These are phyloP conservation scores for Craseonycteris thonglongyai DNA, from an alignment of 2,113 vertebrate species.

Conservation along the genomic window DNA sequence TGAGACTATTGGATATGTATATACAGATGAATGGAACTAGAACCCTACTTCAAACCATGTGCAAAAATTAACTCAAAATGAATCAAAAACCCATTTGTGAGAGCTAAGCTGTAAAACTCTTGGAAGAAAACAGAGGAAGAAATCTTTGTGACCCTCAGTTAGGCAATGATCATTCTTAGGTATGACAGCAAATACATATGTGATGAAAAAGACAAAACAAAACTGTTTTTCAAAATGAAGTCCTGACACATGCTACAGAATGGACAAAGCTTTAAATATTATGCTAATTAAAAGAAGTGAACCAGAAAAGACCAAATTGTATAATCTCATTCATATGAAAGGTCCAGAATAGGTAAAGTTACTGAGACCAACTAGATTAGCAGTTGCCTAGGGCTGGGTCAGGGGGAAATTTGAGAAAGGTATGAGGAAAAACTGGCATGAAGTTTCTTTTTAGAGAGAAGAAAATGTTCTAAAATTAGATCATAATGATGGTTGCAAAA, in stretches of 20 bases:
- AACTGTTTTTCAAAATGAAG: no score
- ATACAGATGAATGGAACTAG: neutral
- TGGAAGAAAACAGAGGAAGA: neutral
- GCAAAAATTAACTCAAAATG: neutral
- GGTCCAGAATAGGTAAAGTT: neutral
- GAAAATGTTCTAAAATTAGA: slow-evolving; percentile 7
- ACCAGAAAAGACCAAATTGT: neutral
- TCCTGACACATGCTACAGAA: neutral
- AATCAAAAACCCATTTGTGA: neutral
- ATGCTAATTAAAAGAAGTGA: neutral
- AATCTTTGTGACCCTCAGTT: no score
- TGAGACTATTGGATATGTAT: neutral
- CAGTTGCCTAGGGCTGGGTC: neutral
- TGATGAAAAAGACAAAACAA: no score
- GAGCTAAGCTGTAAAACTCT: neutral
- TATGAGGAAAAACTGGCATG: neutral
- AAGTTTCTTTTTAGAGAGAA: neutral
- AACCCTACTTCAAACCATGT: neutral
- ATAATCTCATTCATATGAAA: neutral
- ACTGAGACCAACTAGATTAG: neutral
- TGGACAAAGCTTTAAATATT: neutral
- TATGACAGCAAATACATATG: neutral
- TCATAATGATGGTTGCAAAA: neutral
- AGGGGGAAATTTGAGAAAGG: neutral
- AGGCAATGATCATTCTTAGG: neutral